Evolutionary conservation across 2,113 vertebrate genomes (phyloP), one percentile per base, ranked within the genome.

Genomic region (Oreotrochilus melanogaster): DNA sequence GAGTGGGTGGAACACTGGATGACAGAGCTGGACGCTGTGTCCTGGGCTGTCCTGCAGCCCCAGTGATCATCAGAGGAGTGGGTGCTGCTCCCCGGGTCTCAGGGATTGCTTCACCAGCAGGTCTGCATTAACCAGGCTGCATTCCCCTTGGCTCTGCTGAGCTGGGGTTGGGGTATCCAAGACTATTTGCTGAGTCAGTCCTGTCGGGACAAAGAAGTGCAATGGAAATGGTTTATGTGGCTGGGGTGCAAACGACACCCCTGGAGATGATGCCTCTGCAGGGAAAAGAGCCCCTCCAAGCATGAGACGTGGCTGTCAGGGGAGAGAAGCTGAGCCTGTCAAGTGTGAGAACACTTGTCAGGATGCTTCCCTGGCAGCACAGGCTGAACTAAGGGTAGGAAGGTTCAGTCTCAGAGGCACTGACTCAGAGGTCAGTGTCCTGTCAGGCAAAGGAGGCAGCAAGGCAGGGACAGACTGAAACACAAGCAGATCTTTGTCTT

Each of bases 1-100:
- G 35, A 8, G 3, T 4, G 1, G 73, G 45, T 6, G 18, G 6
- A 22, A 2, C 2, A 0, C 22, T 1, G 51, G 27, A 14, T 17
- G 11, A 1, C 30, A 3, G 1, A 12, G 42, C 19, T 7, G 73
- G 70, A 3, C 3, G 78, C n/a, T 19, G 61, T 12, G 70, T 5
- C 23, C 31, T 14, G 54, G 23, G 62, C 62, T 18, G 0, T 3
- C 53, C 2, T 15, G 79, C 53, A 62, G 27, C 37, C 30, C 35
- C 45, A 1, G 18, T 0, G 4, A 33, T 31, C 64, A 28, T 1
- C 56, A 22, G 75, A 37, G 24, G 47, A 12, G 53, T 39, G 75
- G 24, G 25, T 43, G 72, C 11, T 18, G 60, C 65, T 91, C 14
- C 64, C 39, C 14, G 4, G 53, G 3, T 45, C 35, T 56, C 79